phyloP scores from a whole-genome alignment of 2,888 invertebrate species.

The Julus scanicus region DNA sequence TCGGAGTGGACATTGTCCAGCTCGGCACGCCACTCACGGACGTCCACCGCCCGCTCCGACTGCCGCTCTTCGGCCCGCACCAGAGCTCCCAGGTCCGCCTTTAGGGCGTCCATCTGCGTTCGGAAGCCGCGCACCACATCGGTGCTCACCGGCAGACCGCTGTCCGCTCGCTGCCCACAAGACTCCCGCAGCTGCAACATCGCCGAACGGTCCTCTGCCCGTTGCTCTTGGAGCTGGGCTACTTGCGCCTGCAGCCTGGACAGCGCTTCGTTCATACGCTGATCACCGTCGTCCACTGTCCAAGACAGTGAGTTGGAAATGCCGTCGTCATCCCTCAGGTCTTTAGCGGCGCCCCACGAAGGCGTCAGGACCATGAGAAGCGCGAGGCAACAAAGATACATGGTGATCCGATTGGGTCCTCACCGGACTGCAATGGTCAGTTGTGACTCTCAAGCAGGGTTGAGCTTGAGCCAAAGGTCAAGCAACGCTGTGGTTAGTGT shows the following conservation, averaged over 20 bases:
- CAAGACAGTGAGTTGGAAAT: background rate
- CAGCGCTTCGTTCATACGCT: conserved; percentile 4
- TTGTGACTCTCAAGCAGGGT: too few species aligned
- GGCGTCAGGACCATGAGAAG: background rate
- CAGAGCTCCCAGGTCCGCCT: conserved; percentile 56
- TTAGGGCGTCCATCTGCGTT: conserved; percentile 55
- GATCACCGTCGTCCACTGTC: background rate
- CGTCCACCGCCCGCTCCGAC: conserved; percentile 51
- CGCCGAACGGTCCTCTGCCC: conserved; percentile 57
- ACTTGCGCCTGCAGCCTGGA: conserved; percentile 54
- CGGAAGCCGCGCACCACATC: conserved; percentile 50
- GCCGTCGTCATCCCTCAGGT: background rate
- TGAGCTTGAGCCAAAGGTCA: too few species aligned
- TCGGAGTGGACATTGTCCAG: conserved; percentile 59
- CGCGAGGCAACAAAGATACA: background rate
- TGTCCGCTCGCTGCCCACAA: background rate
- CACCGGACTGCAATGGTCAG: background rate
- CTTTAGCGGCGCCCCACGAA: too few species aligned
- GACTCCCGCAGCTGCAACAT: conserved; percentile 57
- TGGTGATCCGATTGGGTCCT: background rate
- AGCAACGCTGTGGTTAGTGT: too few species aligned
- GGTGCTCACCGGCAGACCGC: background rate
- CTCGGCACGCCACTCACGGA: conserved; percentile 58
- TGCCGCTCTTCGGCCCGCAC: conserved; percentile 57
- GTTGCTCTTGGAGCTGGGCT: conserved; percentile 49